Evolutionary conservation across 2,888 invertebrate species (phyloP).

Genomic region (Mimumesa dahlbomi): DNA sequence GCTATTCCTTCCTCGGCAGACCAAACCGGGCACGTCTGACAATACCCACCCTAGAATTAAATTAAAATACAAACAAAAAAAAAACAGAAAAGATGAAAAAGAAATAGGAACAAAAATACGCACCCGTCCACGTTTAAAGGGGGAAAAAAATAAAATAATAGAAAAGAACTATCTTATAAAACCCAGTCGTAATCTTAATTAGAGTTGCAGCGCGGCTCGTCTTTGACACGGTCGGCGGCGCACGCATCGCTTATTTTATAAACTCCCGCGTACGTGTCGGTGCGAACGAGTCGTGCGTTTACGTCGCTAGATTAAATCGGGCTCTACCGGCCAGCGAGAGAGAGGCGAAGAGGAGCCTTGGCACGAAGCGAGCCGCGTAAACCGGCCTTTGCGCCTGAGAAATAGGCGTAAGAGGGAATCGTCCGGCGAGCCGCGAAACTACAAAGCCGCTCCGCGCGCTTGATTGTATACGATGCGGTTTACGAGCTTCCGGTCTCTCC

Average conservation of each 20-base stretch:
- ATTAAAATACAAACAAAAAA: too few relatives aligned
- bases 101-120: too few relatives aligned
- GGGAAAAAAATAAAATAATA: too few relatives aligned
- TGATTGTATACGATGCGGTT: slow-evolving; percentile 54
- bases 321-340: slow-evolving; percentile 11
- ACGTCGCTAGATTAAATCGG: slow-evolving; percentile 45
- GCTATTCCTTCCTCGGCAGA: too few relatives aligned
- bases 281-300: slow-evolving; percentile 24
- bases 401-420: slow-evolving; percentile 53
- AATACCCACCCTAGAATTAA: too few relatives aligned
- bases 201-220: background rate
- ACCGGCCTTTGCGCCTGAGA: slow-evolving; percentile 45
- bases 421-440: slow-evolving; percentile 47
- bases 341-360: slow-evolving; percentile 15
- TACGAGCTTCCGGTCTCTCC: slow-evolving; percentile 49
- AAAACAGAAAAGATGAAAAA: too few relatives aligned
- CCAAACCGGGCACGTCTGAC: too few relatives aligned
- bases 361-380: slow-evolving; percentile 38
- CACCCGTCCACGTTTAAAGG: too few relatives aligned
- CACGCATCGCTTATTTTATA: slow-evolving; percentile 10
- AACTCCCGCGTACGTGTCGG: background rate
- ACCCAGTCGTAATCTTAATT: too few relatives aligned
- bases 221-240: background rate
- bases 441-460: slow-evolving; percentile 43
- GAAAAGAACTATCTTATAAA: too few relatives aligned